These are phyloP conservation scores for Nasua narica DNA, from an alignment of 2,797 vertebrate species.

Conservation along the genomic window DNA sequence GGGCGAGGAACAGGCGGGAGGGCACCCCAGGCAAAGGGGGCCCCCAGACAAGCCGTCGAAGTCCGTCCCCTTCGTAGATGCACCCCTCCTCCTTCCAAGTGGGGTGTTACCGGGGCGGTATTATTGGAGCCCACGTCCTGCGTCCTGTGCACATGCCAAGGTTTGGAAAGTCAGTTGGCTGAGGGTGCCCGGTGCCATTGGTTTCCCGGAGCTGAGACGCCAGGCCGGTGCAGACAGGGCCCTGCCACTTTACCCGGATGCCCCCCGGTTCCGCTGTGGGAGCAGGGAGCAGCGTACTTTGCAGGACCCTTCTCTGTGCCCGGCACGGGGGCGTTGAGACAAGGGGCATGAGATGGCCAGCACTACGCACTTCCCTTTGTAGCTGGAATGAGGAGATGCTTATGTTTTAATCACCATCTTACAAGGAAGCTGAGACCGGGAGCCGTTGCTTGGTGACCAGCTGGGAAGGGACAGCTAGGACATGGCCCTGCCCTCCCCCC, in stretches of 20 bases:
- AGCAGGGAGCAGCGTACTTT: rapidly evolving
- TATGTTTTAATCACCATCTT: neutral
- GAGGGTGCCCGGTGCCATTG: neutral
- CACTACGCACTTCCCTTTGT: rapidly evolving
- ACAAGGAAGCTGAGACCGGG: neutral
- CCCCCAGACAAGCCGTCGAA: neutral
- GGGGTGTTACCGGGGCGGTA: neutral
- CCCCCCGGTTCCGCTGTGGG: neutral
- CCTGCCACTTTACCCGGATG: neutral
- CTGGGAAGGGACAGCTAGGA: neutral
- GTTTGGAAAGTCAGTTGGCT: neutral
- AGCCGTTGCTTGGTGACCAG: neutral
- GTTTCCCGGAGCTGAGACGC: neutral
- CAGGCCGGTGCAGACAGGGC: neutral
- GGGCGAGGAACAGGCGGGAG: neutral
- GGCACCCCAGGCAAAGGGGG: neutral
- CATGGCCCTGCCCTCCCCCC: rapidly evolving
- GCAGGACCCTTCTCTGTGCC: rapidly evolving
- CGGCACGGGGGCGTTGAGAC: rapidly evolving
- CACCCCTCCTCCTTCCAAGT: neutral
- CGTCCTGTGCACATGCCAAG: rapidly evolving
- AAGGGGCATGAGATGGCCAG: neutral
- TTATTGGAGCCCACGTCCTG: neutral
- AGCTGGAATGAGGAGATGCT: neutral
- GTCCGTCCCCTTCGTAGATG: neutral